Conservation (phyloP, 2,113 vertebrate species). For the Falcunculus frontatus region DNA sequence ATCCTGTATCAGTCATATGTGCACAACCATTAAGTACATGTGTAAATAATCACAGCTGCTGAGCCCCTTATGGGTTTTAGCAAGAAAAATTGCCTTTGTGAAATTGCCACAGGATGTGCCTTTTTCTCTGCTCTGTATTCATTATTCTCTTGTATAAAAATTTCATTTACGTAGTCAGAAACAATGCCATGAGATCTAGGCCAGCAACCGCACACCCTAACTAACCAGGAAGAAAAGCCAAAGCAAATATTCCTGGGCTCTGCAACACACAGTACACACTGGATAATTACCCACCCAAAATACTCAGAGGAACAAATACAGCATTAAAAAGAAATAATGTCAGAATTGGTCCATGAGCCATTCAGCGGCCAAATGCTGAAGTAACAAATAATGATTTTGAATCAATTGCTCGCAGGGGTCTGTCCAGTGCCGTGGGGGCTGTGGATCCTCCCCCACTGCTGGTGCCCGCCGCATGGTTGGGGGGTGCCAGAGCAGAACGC, state of each 20-base stretch:
- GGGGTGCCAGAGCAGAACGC: neutral
- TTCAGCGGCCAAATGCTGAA: neutral
- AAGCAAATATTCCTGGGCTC: slow-evolving; percentile 45
- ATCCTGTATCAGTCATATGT: neutral
- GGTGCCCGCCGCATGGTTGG: fast-evolving
- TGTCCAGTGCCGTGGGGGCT: fast-evolving
- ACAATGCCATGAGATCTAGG: slow-evolving; percentile 38
- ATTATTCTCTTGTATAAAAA: slow-evolving; percentile 38
- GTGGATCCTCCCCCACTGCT: neutral
- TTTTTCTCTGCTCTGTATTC: slow-evolving; percentile 42
- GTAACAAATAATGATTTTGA: neutral
- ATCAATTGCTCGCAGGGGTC: fast-evolving
- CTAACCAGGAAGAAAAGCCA: slow-evolving; percentile 44
- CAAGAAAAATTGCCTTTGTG: slow-evolving; percentile 26
- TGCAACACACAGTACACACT: neutral
- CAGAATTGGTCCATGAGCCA: neutral
- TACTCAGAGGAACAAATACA: neutral
- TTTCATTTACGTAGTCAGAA: slow-evolving; percentile 41
- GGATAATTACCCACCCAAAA: neutral
- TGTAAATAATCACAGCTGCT: slow-evolving; percentile 22
- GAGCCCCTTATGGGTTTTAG: neutral
- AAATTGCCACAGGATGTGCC: slow-evolving; percentile 45
- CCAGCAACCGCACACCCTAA: slow-evolving; percentile 18
- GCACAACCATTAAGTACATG: neutral
- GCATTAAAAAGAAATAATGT: neutral